Base-by-base conservation (phyloP, 2,888 invertebrate genomes). In the Siphlonurus alternatus region DNA sequence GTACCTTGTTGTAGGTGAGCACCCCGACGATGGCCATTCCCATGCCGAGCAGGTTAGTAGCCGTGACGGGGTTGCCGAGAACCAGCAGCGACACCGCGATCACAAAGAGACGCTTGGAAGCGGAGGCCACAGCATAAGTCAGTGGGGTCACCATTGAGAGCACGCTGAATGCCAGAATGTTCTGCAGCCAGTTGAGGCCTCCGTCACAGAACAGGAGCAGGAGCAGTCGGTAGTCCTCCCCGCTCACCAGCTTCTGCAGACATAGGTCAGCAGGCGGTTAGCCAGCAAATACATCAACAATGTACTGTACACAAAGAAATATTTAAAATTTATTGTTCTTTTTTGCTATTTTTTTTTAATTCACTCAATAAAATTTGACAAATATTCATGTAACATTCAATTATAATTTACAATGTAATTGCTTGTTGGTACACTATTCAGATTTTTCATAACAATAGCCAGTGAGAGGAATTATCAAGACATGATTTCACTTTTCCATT, bases 111-210 rank as follows among this genome's bases (percentile, higher is more conserved):
- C 96, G 81, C 78, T 97, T 97, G 63, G 94, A 93, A 24, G 93
- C 92, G 76, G 92, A 96, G 63, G 94, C 94, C 65, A 97, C 95
- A 0, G 95, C 94, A 77, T 97, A 97, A 0, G 93, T 92, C 38
- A 97, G 80, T 54, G 97, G 94, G n/a, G 94, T 86, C 53, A 97
- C 92, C 68, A 89, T 78, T 63, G 92, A 90, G 69, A 98, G 81
- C 64, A 97, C 88, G 70, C 91, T 92, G 78, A 97, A 97, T 0
- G 97, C 97, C 63, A 94, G 85, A 71, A 95, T 87, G 73, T 96
- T 98, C 77, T 97, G 97, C 69, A 93, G 78, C 89, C 95, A 97
- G 73, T 91, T 94, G 68, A 95, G 82, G 64, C 89, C 79, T 19
- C 95, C 96, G 76, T 95, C 95, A 20, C 84, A 73, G 66, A 87